phyloP scores from a whole-genome alignment of 2,888 invertebrate genomes.

The Caenorhabditis angaria region DNA sequence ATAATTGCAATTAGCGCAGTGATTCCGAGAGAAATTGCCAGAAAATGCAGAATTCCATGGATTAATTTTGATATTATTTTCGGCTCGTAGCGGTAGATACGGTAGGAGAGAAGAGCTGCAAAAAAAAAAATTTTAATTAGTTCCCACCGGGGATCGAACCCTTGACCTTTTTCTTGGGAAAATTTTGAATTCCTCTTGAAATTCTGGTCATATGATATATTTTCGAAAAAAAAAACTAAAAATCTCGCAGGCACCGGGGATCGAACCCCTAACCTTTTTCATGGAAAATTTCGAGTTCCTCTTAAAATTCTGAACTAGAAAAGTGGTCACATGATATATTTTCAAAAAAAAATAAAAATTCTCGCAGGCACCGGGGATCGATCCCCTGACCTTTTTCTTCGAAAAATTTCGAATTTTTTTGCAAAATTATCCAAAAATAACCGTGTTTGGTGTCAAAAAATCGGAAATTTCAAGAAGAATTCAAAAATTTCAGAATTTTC shows the following conservation, averaged over 20 bases:
- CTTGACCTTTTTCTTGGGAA: not conserved
- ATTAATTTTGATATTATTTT: constrained; percentile 59
- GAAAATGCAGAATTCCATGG: constrained; percentile 54
- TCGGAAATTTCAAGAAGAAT: constrained; percentile 4
- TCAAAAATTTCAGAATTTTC: no score
- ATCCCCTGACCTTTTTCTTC: no score
- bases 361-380: no score
- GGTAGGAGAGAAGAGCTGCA: constrained; percentile 62
- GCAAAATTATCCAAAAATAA: no score
- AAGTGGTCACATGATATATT: not conserved
- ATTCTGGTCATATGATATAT: not conserved
- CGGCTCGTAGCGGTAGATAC: constrained; percentile 57
- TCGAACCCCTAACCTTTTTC: not conserved
- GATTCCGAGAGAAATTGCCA: constrained; percentile 48
- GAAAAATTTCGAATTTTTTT: no score
- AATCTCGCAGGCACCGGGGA: no score
- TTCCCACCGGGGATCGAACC: no score
- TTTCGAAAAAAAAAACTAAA: not conserved
- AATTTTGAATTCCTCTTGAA: not conserved
- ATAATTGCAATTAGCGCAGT: constrained; percentile 50
- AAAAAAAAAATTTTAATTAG: constrained; percentile 1
- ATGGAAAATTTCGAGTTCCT: not conserved
- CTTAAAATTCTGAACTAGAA: not conserved
- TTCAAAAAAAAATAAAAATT: not conserved
- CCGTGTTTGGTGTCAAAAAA: not conserved